A percentile compares a stretch with the other conserved stretches of the same genome.
These are phyloP conservation scores for Pygoscelis adeliae DNA, from an alignment of 2,113 vertebrate genomes.

Conservation along the genomic window DNA sequence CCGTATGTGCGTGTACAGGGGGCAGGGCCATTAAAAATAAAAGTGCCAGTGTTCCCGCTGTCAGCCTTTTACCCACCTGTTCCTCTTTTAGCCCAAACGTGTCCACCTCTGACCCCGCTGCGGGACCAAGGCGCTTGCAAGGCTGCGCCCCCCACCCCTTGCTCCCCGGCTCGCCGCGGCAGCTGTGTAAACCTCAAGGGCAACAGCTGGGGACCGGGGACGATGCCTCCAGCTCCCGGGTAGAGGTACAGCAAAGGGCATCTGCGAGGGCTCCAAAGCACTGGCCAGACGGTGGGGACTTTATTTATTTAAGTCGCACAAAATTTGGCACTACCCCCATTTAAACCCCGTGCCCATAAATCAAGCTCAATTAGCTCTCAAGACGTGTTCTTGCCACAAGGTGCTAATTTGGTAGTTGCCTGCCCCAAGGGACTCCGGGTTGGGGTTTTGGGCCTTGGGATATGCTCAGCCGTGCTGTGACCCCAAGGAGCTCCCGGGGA, in stretches of 20 bases:
- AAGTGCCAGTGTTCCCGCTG: conserved; percentile 42
- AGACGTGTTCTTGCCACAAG: accelerated
- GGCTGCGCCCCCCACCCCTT: background rate
- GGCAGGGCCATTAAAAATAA: conserved; percentile 7
- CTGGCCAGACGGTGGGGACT: background rate
- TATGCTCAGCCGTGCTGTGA: background rate
- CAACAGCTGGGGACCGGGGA: conserved; percentile 66
- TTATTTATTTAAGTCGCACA: background rate
- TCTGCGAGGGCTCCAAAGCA: background rate
- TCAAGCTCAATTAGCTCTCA: background rate
- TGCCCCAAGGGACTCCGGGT: background rate
- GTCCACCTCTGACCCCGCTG: conserved; percentile 56
- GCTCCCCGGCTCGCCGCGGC: background rate
- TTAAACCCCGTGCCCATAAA: background rate
- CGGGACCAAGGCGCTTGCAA: background rate
- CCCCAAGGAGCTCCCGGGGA: background rate
- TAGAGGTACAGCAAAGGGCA: background rate
- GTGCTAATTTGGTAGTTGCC: background rate
- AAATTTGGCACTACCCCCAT: background rate
- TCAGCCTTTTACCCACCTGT: conserved; percentile 64
- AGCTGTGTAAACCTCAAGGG: conserved; percentile 76
- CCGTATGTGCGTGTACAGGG: accelerated
- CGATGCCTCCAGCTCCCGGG: background rate
- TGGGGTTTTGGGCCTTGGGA: background rate
- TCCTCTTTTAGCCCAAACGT: conserved; percentile 40